Evolutionary conservation across 35 echinoderm and acorn worm species (phyloP), one percentile per base, ranked within the genome.

Genomic region (Apostichopus parvimensis): DNA sequence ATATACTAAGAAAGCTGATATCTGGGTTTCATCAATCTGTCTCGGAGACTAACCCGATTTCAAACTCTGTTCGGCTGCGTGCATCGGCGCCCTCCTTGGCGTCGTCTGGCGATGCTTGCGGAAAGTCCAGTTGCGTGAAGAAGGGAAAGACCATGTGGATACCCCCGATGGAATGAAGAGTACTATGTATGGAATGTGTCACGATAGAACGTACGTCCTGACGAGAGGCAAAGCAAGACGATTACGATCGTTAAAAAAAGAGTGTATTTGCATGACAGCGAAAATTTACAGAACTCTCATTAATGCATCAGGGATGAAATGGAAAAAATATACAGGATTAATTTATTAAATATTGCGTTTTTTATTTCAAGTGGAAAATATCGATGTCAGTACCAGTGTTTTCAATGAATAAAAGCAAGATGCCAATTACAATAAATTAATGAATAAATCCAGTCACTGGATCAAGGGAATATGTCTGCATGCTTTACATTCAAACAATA

Each of bases 181-280:
- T 95, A 83, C 95, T 99, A 92, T 99, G 97, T n/a, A 99, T 99
- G 91, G 97, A 96, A 91, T 96, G 97, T 54, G 95, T 96, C 78
- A 99, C 95, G 20, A 99, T 99, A 73, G 97, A 95, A 73, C 95
- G 91, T 5, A 99, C 97, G 92, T 96, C 97, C 97, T 99, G 88
- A 52, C 52, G 78, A 75, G 71, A 75, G 20, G 18, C 21, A 61
- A 12, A 61, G 58, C 58, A 8, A 61, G 12, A 45, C 34, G 34
- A 45, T 45, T 45, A 45, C 34, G 34, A 68, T 4, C 11, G 64
- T 11, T 68, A 18, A 68, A 68, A 18, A 18, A 68, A 9, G 18
- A 68, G 11, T 9, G 18, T 5, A 68, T 11, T 68, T 68, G 15
- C 8, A 68, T 68, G 64, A 68, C 18, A 4, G 1, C 34, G 58